Conservation (phyloP, 1,140 invertebrate genomes). For the Colletes latitarsis region DNA sequence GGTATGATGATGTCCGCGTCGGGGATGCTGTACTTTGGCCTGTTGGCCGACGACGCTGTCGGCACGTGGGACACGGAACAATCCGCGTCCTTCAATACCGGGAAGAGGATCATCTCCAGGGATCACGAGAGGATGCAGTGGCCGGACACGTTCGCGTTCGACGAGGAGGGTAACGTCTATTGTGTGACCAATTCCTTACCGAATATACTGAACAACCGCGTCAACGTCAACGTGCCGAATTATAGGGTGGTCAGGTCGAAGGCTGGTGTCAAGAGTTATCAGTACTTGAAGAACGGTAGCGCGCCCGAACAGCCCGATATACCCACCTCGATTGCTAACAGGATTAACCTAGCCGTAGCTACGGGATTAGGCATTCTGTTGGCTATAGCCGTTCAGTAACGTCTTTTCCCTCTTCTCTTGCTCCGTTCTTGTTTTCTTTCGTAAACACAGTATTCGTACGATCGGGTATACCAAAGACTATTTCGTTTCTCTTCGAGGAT, state of each 20-base stretch:
- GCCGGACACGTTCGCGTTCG: constrained; percentile 87
- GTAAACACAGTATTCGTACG: background rate
- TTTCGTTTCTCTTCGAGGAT: background rate
- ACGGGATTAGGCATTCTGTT: constrained; percentile 27
- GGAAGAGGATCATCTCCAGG: constrained; percentile 84
- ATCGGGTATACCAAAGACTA: constrained; percentile 28
- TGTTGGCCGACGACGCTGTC: constrained; percentile 85
- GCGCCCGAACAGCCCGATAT: constrained; percentile 72
- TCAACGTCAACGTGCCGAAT: constrained; percentile 82
- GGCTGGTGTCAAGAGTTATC: constrained; percentile 84
- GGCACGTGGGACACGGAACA: constrained; percentile 84
- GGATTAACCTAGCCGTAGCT: constrained; percentile 25
- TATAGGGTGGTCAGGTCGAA: constrained; percentile 83
- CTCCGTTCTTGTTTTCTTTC: constrained; percentile 6
- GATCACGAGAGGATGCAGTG: constrained; percentile 86
- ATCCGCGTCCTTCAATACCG: constrained; percentile 71
- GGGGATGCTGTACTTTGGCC: constrained; percentile 85
- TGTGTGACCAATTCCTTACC: constrained; percentile 86
- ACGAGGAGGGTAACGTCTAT: constrained; percentile 84
- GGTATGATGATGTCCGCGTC: constrained; percentile 87
- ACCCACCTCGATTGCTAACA: constrained; percentile 65
- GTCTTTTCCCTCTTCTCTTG: background rate
- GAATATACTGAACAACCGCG: constrained; percentile 82
- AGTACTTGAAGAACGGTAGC: constrained; percentile 80
- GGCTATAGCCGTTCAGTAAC: constrained; percentile 39